Conservation (phyloP, 2,888 invertebrate genomes). For the Linhomoeus sp. region DNA sequence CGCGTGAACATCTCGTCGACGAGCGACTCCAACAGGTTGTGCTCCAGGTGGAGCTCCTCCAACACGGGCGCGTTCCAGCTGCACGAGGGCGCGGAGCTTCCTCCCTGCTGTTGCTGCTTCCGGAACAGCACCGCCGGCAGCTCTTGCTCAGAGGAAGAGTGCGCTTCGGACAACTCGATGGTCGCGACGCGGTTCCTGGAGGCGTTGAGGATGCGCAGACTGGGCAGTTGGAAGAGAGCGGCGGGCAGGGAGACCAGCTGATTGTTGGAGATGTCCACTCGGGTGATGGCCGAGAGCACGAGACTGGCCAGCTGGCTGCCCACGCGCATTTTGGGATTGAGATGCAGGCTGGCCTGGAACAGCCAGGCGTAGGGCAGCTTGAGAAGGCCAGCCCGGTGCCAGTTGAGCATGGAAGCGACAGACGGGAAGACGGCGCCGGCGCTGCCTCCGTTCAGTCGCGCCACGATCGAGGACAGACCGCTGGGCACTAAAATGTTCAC, state of each 20-base stretch:
- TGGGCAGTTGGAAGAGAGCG: constrained; percentile 59
- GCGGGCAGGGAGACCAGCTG: constrained; percentile 55
- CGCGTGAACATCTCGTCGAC: constrained; percentile 55
- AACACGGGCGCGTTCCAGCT: constrained; percentile 12
- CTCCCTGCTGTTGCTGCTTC: too few species aligned
- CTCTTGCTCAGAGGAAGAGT: too few species aligned
- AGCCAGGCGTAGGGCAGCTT: constrained; percentile 55
- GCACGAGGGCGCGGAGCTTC: too few species aligned
- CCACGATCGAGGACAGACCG: too few species aligned
- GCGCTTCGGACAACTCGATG: not conserved
- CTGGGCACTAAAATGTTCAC: too few species aligned
- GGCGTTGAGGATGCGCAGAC: constrained; percentile 55
- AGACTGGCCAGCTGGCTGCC: not conserved
- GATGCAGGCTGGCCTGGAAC: constrained; percentile 43
- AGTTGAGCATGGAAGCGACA: constrained; percentile 60
- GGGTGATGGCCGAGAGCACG: constrained; percentile 70
- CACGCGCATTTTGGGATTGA: constrained; percentile 44
- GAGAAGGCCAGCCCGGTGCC: constrained; percentile 54
- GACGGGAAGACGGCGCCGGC: constrained; percentile 48
- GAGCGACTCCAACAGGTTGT: constrained; percentile 61
- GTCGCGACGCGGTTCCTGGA: constrained; percentile 7
- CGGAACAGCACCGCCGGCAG: too few species aligned
- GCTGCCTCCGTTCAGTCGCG: too few species aligned
- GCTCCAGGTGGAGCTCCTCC: constrained; percentile 59
- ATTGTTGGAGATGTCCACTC: constrained; percentile 78